Base-by-base conservation (phyloP, 2,888 invertebrate species). In the Drosophila kanekoi region DNA sequence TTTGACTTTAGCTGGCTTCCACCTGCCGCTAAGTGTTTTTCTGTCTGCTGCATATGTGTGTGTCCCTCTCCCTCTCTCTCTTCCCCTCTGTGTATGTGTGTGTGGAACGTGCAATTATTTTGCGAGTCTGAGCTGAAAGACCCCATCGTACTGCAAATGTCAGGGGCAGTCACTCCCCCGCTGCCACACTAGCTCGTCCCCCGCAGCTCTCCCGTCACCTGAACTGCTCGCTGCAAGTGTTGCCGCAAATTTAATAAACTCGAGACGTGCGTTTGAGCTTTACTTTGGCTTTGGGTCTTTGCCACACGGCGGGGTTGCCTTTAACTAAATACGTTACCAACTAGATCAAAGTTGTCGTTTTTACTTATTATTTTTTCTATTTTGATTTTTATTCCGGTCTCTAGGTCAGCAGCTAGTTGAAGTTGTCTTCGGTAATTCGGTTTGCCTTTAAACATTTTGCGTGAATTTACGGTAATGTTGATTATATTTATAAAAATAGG, bases 11-110 rank as follows among this genome's bases (percentile, higher is more conserved):
- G 71, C 59, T 57, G 23, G 66, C 65, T 66, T 63, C 65, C 80
- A 88, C 89, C 89, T 82, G 89, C 77, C 87, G 89, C 82, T 88
- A 82, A 82, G 82, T 82, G 89, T 82, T 88, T 82, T 88, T 69
- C 76, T 67, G 74, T 59, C 79, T 73, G 41, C 37, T 41, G 47
- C 37, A 28, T 32, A 35, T 57, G 52, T 60, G 45, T 68, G 48
- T 28, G 6, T 28, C 28, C 8, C 28, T 8, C 28, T 8, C 8
- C 8, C 28, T 8, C 18, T 18, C n/a, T n/a, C n/a, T n/a, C n/a
- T n/a, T n/a, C n/a, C n/a, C n/a, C n/a, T n/a, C n/a, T n/a, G n/a
- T n/a, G n/a, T n/a, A n/a, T n/a, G 18, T 18, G 18, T 67, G 62
- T 88, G 80, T 82, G 77, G 82, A 82, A 73, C 89, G 71, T 82